Conservation (phyloP, 2,888 invertebrate genomes). For the Drosophila macrothrix region DNA sequence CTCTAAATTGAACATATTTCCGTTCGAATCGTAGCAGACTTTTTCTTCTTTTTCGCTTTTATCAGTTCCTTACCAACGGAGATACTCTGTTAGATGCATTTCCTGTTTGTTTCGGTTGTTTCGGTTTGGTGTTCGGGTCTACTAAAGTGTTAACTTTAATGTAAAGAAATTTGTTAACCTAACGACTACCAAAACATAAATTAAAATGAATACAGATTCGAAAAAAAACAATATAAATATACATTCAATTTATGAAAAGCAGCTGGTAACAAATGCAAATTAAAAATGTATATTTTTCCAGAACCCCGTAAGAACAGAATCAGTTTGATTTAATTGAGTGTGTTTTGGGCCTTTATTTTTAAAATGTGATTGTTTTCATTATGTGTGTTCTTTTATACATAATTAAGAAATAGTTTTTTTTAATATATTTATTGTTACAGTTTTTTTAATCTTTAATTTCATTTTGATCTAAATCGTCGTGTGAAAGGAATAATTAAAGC, state of each 20-base stretch:
- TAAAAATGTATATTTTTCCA: background rate
- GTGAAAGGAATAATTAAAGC: background rate
- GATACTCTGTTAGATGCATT: slow-evolving; percentile 51
- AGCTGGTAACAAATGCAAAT: background rate
- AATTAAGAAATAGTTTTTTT: slow-evolving; percentile 36
- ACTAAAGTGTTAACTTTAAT: slow-evolving; percentile 34
- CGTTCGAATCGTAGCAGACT: slow-evolving; percentile 51
- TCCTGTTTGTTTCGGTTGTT: slow-evolving; percentile 61
- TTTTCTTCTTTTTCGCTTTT: slow-evolving; percentile 5
- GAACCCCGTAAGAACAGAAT: background rate
- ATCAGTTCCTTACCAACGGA: slow-evolving; percentile 36
- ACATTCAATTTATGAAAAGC: background rate
- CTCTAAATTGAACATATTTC: slow-evolving; percentile 74
- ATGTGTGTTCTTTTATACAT: background rate
- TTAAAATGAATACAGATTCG: background rate
- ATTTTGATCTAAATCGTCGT: background rate
- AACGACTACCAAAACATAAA: background rate
- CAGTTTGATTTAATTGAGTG: background rate
- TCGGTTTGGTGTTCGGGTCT: no score
- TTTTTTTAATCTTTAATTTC: background rate
- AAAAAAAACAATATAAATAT: background rate
- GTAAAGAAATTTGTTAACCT: background rate
- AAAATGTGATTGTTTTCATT: slow-evolving; percentile 3
- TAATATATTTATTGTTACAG: slow-evolving; percentile 32
- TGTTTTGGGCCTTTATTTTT: background rate